A percentile compares a stretch with the other conserved stretches of the same genome.
phyloP scores from a whole-genome alignment of 92 coral and sea anemone genomes.

The Chrysogorgia sp. region DNA sequence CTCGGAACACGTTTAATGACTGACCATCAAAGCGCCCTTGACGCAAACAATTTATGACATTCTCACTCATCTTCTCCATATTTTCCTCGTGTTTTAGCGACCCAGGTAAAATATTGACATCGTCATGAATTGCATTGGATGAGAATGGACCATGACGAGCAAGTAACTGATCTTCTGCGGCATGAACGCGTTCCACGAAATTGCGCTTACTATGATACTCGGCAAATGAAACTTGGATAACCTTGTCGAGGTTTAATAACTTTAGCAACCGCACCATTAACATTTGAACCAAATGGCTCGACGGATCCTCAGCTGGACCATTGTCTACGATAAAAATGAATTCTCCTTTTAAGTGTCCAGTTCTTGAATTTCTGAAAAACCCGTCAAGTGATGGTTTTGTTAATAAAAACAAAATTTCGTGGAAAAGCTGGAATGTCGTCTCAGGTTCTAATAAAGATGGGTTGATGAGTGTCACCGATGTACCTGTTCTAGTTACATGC shows the following conservation, averaged over 20 bases:
- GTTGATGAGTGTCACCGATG: constrained; percentile 15
- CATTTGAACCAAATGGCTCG: constrained; percentile 13
- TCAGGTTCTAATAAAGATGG: constrained; percentile 37
- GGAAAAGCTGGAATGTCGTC: constrained; percentile 24
- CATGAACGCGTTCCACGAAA: constrained; percentile 30
- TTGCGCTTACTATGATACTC: not conserved
- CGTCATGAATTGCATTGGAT: not conserved
- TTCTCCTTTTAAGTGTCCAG: constrained; percentile 6
- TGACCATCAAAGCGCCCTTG: constrained; percentile 26
- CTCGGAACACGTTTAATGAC: constrained; percentile 5
- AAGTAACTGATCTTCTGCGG: constrained; percentile 21
- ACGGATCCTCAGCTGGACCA: constrained; percentile 31
- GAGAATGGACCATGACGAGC: no score
- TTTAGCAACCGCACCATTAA: constrained; percentile 5
- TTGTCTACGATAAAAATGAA: constrained; percentile 31
- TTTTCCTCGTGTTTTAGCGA: constrained; percentile 3
- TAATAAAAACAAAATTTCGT: constrained; percentile 27
- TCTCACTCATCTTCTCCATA: constrained; percentile 18
- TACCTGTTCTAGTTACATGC: constrained; percentile 18
- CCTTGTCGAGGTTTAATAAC: constrained; percentile 33
- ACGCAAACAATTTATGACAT: not conserved
- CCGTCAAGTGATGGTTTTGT: constrained; percentile 33
- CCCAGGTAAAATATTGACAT: not conserved
- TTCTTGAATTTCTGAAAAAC: constrained; percentile 6
- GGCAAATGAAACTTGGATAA: no score